These are phyloP conservation scores for Pseudorasbora parva DNA, from an alignment of 2,113 vertebrate genomes.

Conservation along the genomic window DNA sequence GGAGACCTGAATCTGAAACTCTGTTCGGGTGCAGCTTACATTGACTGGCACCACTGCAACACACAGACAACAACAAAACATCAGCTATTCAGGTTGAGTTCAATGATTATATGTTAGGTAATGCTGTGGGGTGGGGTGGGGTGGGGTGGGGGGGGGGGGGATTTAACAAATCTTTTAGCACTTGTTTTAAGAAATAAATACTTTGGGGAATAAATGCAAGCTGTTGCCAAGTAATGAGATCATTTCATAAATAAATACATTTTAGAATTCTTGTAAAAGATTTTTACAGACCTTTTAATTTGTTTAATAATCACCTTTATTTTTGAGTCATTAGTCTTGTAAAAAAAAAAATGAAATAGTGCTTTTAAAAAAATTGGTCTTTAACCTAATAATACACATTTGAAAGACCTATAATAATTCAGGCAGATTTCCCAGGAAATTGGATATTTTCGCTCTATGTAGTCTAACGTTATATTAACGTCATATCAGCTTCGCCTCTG, in stretches of 20 bases:
- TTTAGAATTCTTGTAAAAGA: background rate
- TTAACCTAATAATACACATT: too few relatives aligned
- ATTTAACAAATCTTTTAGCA: background rate
- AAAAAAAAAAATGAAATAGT: too few relatives aligned
- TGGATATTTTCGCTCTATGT: too few relatives aligned
- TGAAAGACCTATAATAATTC: too few relatives aligned
- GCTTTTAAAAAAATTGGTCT: too few relatives aligned
- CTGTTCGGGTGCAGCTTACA: constrained; percentile 91
- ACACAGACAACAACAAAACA: constrained; percentile 26
- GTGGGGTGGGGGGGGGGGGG: too few relatives aligned
- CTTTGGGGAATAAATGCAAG: background rate
- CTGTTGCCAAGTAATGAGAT: background rate
- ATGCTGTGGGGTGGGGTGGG: too few relatives aligned
- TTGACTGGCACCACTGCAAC: constrained; percentile 90
- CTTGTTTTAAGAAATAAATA: background rate
- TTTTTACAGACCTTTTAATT: background rate
- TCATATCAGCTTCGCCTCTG: too few relatives aligned
- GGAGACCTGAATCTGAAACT: constrained; percentile 93
- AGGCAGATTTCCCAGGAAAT: too few relatives aligned
- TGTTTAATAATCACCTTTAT: background rate
- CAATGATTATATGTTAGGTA: background rate
- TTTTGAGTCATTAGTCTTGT: too few relatives aligned
- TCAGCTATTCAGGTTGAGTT: background rate
- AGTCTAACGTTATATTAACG: too few relatives aligned
- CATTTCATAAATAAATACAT: background rate